Evolutionary conservation across 2,113 vertebrate genomes (phyloP), one percentile per base, ranked within the genome.

Genomic region (Entosphenus tridentatus): DNA sequence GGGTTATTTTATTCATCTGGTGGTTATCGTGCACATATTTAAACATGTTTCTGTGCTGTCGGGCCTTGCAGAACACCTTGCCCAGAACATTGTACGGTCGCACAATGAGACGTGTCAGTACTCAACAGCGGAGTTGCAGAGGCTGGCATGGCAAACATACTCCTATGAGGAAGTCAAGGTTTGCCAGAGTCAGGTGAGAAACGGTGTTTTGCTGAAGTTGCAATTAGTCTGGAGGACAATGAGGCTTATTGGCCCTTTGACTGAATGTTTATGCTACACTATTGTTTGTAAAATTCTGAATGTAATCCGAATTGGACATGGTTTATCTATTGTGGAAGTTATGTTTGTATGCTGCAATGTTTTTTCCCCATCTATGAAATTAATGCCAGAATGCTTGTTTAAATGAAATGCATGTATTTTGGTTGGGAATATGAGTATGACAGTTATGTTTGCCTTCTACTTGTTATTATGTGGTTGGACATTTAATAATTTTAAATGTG

Each of bases 31-130:
- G 39, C 39, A 39, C 39, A 39, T 39, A 39, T 7, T 39, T 39
- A 39, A 39, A 39, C 39, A 39, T 39, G 39, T 39, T 39, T 39
- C 39, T 39, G 39, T 39, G 39, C 39, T 39, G 39, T 39, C 39
- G 39, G 39, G 39, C 67, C 74, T 68, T n/a, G 11, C 76, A 98
- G 93, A 98, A 77, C 89, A 89, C 75, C 90, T 98, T 78, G 88
- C 92, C 77, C 93, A 98, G 82, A 96, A 98, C 81, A 98, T 98
- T 78, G 95, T 98, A 76, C 96, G 96, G 78, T 96, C 90, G 73
- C 92, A 98, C 76, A 77, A 96, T 84, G 93, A 98, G 81, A 98
- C 93, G 1, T 98, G 93, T 81, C 93, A 98, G 70, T 98, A 95
- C 78, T 96, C 93, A 67, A 82, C 85, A 74, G 93, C 96, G 56